Percentiles rank a stretch among this genome's conserved stretches.
Conservation (phyloP, 2,113 vertebrate species). For the human region DNA sequence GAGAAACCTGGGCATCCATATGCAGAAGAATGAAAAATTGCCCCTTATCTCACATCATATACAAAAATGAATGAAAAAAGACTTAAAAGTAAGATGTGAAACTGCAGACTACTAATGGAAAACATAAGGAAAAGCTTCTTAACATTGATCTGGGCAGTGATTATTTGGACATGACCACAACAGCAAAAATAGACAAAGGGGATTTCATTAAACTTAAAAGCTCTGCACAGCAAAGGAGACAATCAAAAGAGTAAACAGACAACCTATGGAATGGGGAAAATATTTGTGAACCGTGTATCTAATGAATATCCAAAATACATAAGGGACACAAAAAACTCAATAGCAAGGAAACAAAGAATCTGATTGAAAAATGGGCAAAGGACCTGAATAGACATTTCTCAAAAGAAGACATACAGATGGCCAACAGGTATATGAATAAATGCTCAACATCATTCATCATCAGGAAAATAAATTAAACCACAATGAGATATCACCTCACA, state of each 20-base stretch:
- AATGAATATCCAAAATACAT: not conserved
- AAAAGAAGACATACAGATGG: not conserved
- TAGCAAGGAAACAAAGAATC: not conserved
- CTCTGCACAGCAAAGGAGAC: not conserved
- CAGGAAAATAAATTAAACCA: not conserved
- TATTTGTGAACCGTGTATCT: not conserved
- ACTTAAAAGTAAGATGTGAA: not conserved
- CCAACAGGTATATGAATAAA: not conserved
- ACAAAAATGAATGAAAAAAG: not conserved
- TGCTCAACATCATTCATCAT: not conserved
- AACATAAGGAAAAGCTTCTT: not conserved
- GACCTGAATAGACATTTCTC: not conserved
- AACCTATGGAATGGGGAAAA: not conserved
- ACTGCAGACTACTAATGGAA: not conserved
- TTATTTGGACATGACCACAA: not conserved
- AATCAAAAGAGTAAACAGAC: not conserved
- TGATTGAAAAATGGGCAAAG: not conserved
- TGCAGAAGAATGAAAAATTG: not conserved
- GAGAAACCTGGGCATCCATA: not conserved
- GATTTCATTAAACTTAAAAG: not conserved
- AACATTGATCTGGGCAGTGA: not conserved
- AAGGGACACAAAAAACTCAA: not conserved
- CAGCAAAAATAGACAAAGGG: not conserved
- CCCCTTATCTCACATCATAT: not conserved
- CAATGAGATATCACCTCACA: not conserved